These are phyloP conservation scores for Schizothorax lantsangensis DNA, from an alignment of 2,797 vertebrate genomes.

Conservation along the genomic window DNA sequence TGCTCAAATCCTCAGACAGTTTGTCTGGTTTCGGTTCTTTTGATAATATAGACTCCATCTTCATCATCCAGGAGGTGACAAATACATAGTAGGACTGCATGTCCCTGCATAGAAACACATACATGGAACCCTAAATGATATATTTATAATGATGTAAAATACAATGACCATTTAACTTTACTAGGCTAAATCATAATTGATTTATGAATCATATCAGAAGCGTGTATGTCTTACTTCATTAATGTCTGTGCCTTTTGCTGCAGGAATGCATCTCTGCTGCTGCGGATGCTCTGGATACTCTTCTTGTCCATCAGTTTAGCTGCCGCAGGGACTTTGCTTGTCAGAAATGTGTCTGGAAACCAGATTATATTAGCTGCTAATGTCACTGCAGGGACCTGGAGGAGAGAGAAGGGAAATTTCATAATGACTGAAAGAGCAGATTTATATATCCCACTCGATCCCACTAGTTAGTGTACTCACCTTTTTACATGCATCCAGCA, in stretches of 20 bases:
- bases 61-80: conserved; percentile 99
- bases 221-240: conserved; percentile 81
- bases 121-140: background rate
- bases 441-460: background rate
- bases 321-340: conserved; percentile 88
- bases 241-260: conserved; percentile 92
- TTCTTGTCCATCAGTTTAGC: conserved; percentile 96
- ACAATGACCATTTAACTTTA: background rate
- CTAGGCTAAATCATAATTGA: background rate
- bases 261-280: conserved; percentile 88
- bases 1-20: conserved; percentile 91
- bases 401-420: background rate
- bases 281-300: conserved; percentile 86
- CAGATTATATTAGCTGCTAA: conserved; percentile 95
- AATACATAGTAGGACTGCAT: conserved; percentile 98
- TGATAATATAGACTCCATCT: conserved; percentile 95
- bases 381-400: conserved; percentile 93
- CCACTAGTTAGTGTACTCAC: conserved; percentile 66
- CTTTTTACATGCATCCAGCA: conserved; percentile 97
- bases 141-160: background rate
- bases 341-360: conserved; percentile 94
- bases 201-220: background rate
- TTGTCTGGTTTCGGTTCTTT: conserved; percentile 89
- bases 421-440: background rate
- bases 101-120: conserved; percentile 79